Evolutionary conservation across 2,888 invertebrate species (phyloP).

Genomic region (Liopterus haemorrhoidalis): DNA sequence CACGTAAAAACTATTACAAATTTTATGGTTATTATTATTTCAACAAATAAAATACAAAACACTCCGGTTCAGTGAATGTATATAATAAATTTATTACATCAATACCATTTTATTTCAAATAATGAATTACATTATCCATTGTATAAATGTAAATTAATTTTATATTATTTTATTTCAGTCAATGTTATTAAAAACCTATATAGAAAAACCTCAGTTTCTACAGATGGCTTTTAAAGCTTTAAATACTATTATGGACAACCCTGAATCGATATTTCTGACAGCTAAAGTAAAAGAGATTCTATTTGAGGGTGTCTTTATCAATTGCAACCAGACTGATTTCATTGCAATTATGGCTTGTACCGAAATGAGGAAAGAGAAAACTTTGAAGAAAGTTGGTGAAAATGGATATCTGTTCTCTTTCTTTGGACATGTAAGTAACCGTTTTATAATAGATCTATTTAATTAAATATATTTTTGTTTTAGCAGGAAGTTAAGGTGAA

Average conservation of each 20-base stretch:
- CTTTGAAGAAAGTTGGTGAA: constrained; percentile 11
- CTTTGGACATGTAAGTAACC: constrained; percentile 18
- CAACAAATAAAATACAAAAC: too few species aligned
- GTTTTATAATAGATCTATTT: too few species aligned
- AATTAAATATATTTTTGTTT: too few species aligned
- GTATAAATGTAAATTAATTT: not conserved
- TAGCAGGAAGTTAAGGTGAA: too few species aligned
- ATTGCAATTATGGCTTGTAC: constrained; percentile 18
- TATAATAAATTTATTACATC: too few species aligned
- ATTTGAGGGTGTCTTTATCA: constrained; percentile 17
- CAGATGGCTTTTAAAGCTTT: constrained; percentile 17
- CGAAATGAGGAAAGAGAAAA: constrained; percentile 17
- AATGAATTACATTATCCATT: not conserved
- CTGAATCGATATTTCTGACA: constrained; percentile 17
- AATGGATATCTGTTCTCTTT: constrained; percentile 15
- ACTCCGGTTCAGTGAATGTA: too few species aligned
- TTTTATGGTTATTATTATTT: too few species aligned
- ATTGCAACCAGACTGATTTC: constrained; percentile 18
- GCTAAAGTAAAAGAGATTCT: constrained; percentile 16
- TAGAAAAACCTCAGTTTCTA: constrained; percentile 14
- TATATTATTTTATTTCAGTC: constrained; percentile 10
- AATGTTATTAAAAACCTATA: constrained; percentile 13
- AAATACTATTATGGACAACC: constrained; percentile 19
- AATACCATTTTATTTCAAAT: not conserved
- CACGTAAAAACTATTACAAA: too few species aligned